phyloP scores from a whole-genome alignment of 2,888 invertebrate species.

The Calameuta idolon region DNA sequence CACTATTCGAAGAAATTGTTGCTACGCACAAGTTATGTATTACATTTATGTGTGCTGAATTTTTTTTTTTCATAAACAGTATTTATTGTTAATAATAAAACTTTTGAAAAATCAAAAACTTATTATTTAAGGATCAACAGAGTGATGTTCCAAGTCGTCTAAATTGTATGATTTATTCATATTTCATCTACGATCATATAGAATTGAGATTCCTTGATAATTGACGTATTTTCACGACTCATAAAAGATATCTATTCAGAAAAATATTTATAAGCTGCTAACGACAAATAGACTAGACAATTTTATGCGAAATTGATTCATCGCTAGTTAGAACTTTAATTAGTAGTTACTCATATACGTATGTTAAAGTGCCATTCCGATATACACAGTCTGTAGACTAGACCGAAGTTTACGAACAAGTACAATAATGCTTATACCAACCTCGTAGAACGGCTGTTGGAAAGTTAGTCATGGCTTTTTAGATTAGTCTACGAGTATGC shows the following conservation, averaged over 20 bases:
- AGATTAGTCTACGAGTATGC: not conserved
- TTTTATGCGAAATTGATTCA: constrained; percentile 5
- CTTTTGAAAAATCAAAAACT: constrained; percentile 32
- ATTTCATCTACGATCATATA: constrained; percentile 46
- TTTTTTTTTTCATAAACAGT: constrained; percentile 52
- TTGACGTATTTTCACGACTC: constrained; percentile 42
- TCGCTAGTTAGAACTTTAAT: not conserved
- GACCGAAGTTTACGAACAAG: not conserved
- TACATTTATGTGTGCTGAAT: constrained; percentile 4
- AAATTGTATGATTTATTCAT: constrained; percentile 46
- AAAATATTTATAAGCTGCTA: constrained; percentile 40
- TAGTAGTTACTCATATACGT: not conserved
- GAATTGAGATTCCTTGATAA: constrained; percentile 42
- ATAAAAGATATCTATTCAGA: constrained; percentile 43
- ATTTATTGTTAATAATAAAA: constrained; percentile 64
- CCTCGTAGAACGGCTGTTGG: not conserved
- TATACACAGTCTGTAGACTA: not conserved
- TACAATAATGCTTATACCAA: not conserved
- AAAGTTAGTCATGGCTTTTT: not conserved
- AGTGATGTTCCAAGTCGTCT: constrained; percentile 17
- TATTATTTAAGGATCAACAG: constrained; percentile 1
- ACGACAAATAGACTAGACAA: constrained; percentile 39
- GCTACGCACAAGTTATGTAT: not conserved
- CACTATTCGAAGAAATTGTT: not conserved
- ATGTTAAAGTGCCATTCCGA: not conserved